A percentile compares a stretch with the other conserved stretches of the same genome.
phyloP scores from a whole-genome alignment of 2,797 vertebrate species.

The Mallotus villosus region DNA sequence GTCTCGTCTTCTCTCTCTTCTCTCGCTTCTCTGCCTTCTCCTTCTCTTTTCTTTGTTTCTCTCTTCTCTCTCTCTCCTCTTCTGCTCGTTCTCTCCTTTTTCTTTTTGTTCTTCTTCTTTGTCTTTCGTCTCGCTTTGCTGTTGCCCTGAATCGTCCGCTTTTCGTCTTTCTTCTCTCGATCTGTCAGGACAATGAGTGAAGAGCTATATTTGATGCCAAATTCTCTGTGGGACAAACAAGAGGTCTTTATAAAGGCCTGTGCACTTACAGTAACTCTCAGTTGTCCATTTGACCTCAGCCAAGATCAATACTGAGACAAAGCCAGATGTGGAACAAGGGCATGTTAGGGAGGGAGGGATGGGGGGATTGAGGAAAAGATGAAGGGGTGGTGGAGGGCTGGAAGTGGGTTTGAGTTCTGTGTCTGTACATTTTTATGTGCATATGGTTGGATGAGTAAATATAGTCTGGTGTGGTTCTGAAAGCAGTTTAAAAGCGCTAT shows the following conservation, averaged over 20 bases:
- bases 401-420: constrained; percentile 54
- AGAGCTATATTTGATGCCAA: constrained; percentile 69
- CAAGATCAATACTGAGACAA: constrained; percentile 64
- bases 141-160: too few species aligned
- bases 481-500: too few species aligned
- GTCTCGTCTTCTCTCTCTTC: too few species aligned
- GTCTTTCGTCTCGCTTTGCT: too few species aligned
- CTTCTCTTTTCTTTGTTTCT: too few species aligned
- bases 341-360: constrained; percentile 40
- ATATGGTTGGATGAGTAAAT: not conserved
- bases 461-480: not conserved
- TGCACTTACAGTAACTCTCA: constrained; percentile 56
- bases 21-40: too few species aligned
- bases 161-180: too few species aligned
- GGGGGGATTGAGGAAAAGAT: not conserved
- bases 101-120: too few species aligned
- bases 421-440: constrained; percentile 3
- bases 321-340: constrained; percentile 70
- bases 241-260: constrained; percentile 65
- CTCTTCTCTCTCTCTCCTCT: too few species aligned
- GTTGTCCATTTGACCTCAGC: constrained; percentile 54
- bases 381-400: constrained; percentile 52
- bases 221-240: constrained; percentile 66
- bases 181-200: not conserved
- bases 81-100: too few species aligned